Conservation (phyloP, 2,888 invertebrate species). For the Tetranychus truncatus region DNA sequence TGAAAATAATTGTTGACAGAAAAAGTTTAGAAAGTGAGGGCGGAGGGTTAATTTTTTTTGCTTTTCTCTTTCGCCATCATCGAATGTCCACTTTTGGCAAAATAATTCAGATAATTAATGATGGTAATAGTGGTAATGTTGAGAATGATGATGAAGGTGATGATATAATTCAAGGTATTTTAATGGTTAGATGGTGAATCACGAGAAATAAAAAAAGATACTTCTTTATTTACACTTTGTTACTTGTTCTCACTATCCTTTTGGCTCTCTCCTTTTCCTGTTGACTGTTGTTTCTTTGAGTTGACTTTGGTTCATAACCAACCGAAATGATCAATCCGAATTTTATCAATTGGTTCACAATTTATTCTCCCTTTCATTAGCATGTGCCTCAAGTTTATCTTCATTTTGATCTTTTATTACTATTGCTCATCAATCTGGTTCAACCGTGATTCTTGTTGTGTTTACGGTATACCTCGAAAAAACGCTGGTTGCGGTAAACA, state of each 20-base stretch:
- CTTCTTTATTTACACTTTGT: not conserved
- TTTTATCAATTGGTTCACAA: not conserved
- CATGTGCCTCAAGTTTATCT: not conserved
- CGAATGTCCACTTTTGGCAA: not conserved
- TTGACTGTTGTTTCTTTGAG: not conserved
- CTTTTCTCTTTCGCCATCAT: not conserved
- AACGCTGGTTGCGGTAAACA: constrained; percentile 20
- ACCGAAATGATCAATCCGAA: not conserved
- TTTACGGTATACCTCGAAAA: not conserved
- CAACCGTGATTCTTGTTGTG: not conserved
- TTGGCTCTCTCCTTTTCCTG: not conserved
- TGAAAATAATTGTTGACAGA: not conserved
- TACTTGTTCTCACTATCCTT: not conserved
- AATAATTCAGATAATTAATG: not conserved
- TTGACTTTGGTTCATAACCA: not conserved
- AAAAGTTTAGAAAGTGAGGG: not conserved
- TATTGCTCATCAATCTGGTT: not conserved
- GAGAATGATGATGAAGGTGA: too few species aligned
- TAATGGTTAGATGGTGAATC: too few species aligned
- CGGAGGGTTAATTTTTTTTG: not conserved
- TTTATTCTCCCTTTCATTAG: not conserved
- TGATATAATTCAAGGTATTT: too few species aligned
- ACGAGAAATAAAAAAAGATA: too few species aligned
- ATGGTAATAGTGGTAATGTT: too few species aligned
- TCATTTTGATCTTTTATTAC: not conserved